Base-by-base conservation (phyloP, 2,888 invertebrate species). In the Antheraea assamensis region DNA sequence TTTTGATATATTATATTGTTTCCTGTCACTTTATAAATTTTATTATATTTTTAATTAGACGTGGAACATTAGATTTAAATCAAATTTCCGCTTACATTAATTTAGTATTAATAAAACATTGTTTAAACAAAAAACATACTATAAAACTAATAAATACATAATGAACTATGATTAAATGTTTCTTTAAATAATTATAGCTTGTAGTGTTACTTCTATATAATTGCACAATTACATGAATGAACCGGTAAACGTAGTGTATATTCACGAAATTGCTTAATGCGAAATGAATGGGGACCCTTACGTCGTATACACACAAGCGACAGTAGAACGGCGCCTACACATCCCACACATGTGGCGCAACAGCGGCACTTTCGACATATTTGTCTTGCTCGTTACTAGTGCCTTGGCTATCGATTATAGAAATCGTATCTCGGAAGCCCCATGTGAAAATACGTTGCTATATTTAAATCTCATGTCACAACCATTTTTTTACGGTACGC, bases 331-430 rank as follows among this genome's bases (percentile, higher is more conserved):
- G 89, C 90, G 93, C 94, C 93, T 82, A 88, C 86, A 85, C 92
- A 93, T 93, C 93, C 94, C 93, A 94, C 94, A 92, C 93, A 82
- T 90, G 88, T 94, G 93, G 91, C 92, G 93, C 88, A 93, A 94
- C 90, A 87, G 92, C 90, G 89, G 92, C 91, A 91, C 90, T 93
- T 93, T 93, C 92, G 85, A 90, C 91, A 92, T 92, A 90, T 93
- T 93, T 94, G 91, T 87, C 78, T 85, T 87, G 83, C 85, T 88
- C 82, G 87, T 93, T 93, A 93, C 91, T 84, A 86, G 85, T 85
- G 87, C 85, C 85, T 88, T 86, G 86, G 81, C 86, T 88, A 89
- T 88, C 84, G 88, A 89, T 90, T 88, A 89, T 88, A 88, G 88
- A 89, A 91, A 90, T 88, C 88, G 87, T 91, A 92, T 89, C 83